Evolutionary conservation across 2,797 vertebrate genomes (phyloP), one percentile per base, ranked within the genome.

Genomic region (Trachops cirrhosus): DNA sequence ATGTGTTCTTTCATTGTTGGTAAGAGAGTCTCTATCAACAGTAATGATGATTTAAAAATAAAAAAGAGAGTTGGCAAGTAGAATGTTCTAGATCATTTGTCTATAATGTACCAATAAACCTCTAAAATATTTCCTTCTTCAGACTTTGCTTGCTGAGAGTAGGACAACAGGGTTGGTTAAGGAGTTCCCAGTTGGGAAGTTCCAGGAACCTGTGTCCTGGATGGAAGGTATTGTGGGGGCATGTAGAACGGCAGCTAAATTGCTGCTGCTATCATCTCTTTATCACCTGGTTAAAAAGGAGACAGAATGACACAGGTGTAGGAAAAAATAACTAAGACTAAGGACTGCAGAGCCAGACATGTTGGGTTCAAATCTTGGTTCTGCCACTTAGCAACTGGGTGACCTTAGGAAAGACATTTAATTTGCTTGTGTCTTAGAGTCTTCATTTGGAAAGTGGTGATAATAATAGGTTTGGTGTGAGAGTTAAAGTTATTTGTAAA

Each of bases 401-500:
- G 34, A 74, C 24, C 37, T 78, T 74, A 73, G 5, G 46, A 67
- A 95, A 86, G 54, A 50, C 9, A 70, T 48, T 88, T 92, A 85
- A 62, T 83, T 86, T 94, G 52, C 34, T 16, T 50, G 18, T 26
- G 9, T 29, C 34, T 92, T 64, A n/a, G 77, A 44, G 86, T 70
- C 10, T 3, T 93, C 39, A 52, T 75, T 74, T 97, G 41, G 84
- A 68, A 87, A 86, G 39, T 85, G 26, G 50, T n/a, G n/a, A 52
- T 95, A 75, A 34, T 64, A 52, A 37, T 32, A 67, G 19, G 29
- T 9, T 41, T 73, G 52, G 26, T 68, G 9, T 74, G 50, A 83
- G 54, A 86, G 52, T 86, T 80, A 92, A 67, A 93, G 4, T 91
- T 80, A 26, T 83, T 93, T 86, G n/a, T 37, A 79, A 83, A 79